Conservation (phyloP, 2,113 vertebrate species). For the Corythaixoides concolor region DNA sequence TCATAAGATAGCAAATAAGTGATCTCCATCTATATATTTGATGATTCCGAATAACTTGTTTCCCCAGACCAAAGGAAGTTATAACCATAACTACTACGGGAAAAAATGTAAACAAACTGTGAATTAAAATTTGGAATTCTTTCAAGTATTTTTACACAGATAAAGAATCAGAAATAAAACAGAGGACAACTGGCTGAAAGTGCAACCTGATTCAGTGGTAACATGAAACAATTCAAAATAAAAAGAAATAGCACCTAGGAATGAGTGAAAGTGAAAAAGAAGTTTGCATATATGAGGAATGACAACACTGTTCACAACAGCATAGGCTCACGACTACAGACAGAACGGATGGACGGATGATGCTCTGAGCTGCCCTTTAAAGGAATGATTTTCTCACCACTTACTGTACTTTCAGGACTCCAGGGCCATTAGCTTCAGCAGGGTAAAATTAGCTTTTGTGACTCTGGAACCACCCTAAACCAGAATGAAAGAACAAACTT, state of each 20-base stretch:
- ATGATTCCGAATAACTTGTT: neutral
- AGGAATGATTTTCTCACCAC: neutral
- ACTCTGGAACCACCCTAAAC: neutral
- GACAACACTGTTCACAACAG: neutral
- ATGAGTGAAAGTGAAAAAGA: neutral
- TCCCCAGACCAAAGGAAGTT: neutral
- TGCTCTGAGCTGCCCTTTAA: neutral
- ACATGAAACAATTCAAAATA: neutral
- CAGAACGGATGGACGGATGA: neutral
- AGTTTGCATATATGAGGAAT: neutral
- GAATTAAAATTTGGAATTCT: neutral
- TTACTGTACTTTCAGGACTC: neutral
- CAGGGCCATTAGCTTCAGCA: neutral
- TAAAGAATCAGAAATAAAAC: neutral
- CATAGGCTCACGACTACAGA: rapidly evolving
- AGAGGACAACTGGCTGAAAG: neutral
- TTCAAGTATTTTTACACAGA: neutral
- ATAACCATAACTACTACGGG: neutral
- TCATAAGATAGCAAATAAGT: neutral
- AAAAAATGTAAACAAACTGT: neutral
- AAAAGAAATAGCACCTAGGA: neutral
- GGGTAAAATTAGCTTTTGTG: neutral
- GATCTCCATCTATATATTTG: neutral
- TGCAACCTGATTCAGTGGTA: neutral
- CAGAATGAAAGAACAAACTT: neutral